Evolutionary conservation across 1,140 invertebrate genomes (phyloP).

Genomic region (Platyura marginata): DNA sequence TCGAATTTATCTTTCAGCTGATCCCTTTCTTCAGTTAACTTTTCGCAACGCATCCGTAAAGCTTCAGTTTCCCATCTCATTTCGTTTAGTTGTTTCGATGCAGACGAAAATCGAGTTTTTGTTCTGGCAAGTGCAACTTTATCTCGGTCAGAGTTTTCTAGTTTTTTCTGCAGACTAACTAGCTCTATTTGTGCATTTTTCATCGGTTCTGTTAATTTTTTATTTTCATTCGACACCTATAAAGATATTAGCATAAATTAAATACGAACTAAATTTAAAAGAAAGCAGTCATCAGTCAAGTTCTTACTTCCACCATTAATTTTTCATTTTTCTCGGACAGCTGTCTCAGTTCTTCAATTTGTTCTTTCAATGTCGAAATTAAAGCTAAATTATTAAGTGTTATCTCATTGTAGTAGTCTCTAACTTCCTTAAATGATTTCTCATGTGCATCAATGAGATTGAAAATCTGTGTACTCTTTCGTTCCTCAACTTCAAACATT

Average conservation of each 20-base stretch:
- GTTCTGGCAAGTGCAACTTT: conserved; percentile 30
- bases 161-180: conserved; percentile 46
- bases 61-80: conserved; percentile 54
- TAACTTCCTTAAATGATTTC: conserved; percentile 68
- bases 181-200: conserved; percentile 46
- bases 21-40: conserved; percentile 52
- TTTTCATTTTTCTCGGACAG: conserved; percentile 55
- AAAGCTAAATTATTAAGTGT: conserved; percentile 76
- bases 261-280: too few relatives aligned
- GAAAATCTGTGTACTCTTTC: conserved; percentile 72
- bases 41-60: conserved; percentile 56
- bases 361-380: conserved; percentile 66
- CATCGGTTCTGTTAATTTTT: conserved; percentile 47
- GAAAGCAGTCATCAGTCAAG: too few relatives aligned
- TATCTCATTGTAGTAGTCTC: conserved; percentile 88
- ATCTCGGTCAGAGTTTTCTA: conserved; percentile 67
- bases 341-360: conserved; percentile 67
- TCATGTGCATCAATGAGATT: conserved; percentile 68
- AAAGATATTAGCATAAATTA: background rate
- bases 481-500: conserved; percentile 71
- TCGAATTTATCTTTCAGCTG: conserved; percentile 61
- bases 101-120: conserved; percentile 28
- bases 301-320: conserved; percentile 19
- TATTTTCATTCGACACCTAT: conserved; percentile 47
- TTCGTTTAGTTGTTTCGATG: conserved; percentile 46